Evolutionary conservation across 2,113 vertebrate species (phyloP), one percentile per base, ranked within the genome.

Genomic region (Myrmecophaga tridactyla): DNA sequence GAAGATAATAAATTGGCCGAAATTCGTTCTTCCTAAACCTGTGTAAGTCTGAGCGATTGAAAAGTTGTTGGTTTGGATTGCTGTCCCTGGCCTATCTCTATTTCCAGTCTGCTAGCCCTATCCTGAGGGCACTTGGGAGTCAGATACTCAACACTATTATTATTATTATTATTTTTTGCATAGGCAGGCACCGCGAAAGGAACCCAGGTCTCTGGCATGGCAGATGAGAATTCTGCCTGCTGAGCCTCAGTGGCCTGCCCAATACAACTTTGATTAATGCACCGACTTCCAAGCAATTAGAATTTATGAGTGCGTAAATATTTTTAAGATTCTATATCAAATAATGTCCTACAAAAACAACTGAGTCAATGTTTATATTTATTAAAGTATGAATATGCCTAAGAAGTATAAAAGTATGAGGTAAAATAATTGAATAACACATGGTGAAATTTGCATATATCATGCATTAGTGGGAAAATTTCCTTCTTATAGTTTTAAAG

Each of bases 281-380:
- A 69, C 1, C 25, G 92, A 31, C 4, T 87, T 53, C 78, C 76
- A 92, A n/a, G 53, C 60, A 20, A 39, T 53, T 86, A 73, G 20
- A 80, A 53, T 46, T 73, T 87, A 69, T 67, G 60, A 86, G 7
- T 8, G 51, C 11, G 51, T 89, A 67, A 83, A 46, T 77, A 77
- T 60, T 92, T 93, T 29, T 46, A 82, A 88, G 11, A 65, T 81
- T 92, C 4, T 84, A 1, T 60, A 69, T 88, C 75, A 93, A 82
- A 63, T 84, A 76, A 75, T 20, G 17, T 69, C 3, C 81, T 76
- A 51, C 88, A 70, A 91, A 48, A 84, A 70, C 1, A 81, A 39
- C 31, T 51, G n/a, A 80, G 27, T 11, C 65, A 69, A 60, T 94
- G 92, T 91, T 84, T 97, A 94, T 67, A 65, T 93, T 91, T 88